Base-by-base conservation (phyloP, 2,888 invertebrate species). In the Cerceris rybyensis region DNA sequence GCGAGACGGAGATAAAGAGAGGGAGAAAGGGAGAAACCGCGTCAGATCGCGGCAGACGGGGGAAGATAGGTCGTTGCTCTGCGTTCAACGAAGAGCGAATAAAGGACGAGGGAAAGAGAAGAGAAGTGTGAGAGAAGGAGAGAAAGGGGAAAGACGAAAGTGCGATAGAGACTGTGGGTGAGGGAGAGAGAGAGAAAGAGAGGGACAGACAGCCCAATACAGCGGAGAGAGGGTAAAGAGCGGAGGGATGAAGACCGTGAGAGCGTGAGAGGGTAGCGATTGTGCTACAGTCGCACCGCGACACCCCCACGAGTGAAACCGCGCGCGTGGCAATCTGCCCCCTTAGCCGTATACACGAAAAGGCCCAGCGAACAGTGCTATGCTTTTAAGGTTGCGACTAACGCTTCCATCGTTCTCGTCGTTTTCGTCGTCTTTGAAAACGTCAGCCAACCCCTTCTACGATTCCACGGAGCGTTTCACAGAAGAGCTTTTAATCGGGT, bases 261-360 rank as follows among this genome's bases (percentile, higher is more conserved):
- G 84, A 88, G 87, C 88, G 82, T 86, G 88, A 89, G 90, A 90
- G 90, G 90, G 87, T 88, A 85, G 90, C 89, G 90, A 90, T 90
- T 90, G 90, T 89, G 90, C 91, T 90, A 92, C 92, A 92, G 92
- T 92, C 91, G 91, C 90, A 89, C 88, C 91, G 91, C 92, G 92
- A 91, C 91, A 91, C 89, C 90, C 89, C 86, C 87, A 89, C 89
- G 90, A 90, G 90, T 83, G 87, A 84, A 89, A 90, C 85, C 90
- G 89, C 89, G 89, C 89, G 90, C 89, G 88, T 82, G 77, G 70
- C 76, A 64, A 71, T 68, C 73, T 72, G 64, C 76, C 74, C 70
- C 78, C 67, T 78, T 73, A 63, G 69, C 52, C 68, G 66, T 71
- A 64, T 64, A 70, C 59, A 74, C 64, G 69, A 79, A 83, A 78